These are phyloP conservation scores for Drosophila mauritiana DNA, from an alignment of 1,140 invertebrate species.

Conservation along the genomic window DNA sequence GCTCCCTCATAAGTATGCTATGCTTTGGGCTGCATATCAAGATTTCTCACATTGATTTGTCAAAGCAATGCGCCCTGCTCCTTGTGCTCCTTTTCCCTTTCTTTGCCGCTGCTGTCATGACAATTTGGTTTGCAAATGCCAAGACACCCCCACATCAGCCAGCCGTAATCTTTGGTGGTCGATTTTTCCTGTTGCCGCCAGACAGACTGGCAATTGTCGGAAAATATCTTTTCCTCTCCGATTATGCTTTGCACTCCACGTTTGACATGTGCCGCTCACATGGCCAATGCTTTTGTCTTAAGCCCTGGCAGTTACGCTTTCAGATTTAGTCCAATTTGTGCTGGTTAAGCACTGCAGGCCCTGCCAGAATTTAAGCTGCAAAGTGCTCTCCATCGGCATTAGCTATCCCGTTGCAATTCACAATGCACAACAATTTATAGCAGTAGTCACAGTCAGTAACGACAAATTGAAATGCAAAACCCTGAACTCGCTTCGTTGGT, in stretches of 20 bases:
- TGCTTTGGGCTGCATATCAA: constrained; percentile 58
- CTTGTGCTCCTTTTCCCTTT: not conserved
- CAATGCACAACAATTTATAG: constrained; percentile 28
- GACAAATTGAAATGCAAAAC: constrained; percentile 54
- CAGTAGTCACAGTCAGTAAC: not conserved
- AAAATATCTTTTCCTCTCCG: constrained; percentile 51
- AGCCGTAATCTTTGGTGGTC: constrained; percentile 47
- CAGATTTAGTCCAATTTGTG: constrained; percentile 48
- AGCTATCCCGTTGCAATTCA: constrained; percentile 12
- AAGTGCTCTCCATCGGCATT: constrained; percentile 37
- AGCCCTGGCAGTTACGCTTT: constrained; percentile 46
- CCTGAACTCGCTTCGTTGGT: not conserved
- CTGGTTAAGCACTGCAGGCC: constrained; percentile 35
- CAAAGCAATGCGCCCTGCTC: constrained; percentile 58
- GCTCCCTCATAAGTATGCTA: constrained; percentile 45
- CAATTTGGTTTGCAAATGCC: constrained; percentile 76
- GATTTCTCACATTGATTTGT: constrained; percentile 81
- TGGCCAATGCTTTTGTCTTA: constrained; percentile 50
- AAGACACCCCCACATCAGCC: constrained; percentile 22
- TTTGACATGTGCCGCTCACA: constrained; percentile 50
- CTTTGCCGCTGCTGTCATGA: constrained; percentile 43
- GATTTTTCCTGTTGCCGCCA: constrained; percentile 37
- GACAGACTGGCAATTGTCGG: constrained; percentile 36
- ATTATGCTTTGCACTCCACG: constrained; percentile 27
- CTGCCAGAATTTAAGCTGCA: constrained; percentile 36